Conservation (phyloP, 2,113 vertebrate species). For the Chaetura pelagica region DNA sequence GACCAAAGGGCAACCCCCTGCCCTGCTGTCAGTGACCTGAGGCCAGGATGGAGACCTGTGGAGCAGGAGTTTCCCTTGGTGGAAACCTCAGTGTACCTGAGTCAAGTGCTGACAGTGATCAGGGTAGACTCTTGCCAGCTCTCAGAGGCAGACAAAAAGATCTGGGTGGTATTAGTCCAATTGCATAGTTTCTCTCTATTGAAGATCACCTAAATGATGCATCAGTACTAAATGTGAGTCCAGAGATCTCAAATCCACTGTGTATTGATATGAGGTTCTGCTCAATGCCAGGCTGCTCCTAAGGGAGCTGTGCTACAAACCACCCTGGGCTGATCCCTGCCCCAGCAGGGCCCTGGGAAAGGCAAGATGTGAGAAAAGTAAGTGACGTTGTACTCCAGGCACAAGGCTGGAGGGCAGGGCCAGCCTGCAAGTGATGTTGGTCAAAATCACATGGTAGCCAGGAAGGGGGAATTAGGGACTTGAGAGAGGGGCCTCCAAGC, state of each 20-base stretch:
- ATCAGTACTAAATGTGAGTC: not conserved
- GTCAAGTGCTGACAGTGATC: not conserved
- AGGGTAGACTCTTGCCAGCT: not conserved
- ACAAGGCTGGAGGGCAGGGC: not conserved
- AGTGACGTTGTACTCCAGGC: not conserved
- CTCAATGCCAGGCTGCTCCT: not conserved
- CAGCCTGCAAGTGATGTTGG: not conserved
- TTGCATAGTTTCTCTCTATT: not conserved
- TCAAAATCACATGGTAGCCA: not conserved
- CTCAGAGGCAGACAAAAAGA: not conserved
- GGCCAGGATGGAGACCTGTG: not conserved
- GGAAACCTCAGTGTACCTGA: not conserved
- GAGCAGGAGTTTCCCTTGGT: not conserved
- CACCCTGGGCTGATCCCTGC: accelerated
- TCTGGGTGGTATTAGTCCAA: not conserved
- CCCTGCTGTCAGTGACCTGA: not conserved
- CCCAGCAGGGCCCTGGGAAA: accelerated
- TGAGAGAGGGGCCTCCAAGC: not conserved
- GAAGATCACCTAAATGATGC: not conserved
- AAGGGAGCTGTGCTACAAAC: not conserved
- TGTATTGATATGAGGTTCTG: not conserved
- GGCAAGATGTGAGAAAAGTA: not conserved
- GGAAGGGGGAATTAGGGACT: not conserved
- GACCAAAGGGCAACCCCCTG: not conserved
- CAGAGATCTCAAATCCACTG: not conserved